Evolutionary conservation across 1,140 invertebrate species (phyloP), one percentile per base, ranked within the genome.

Genomic region (Eulimnadia texana): DNA sequence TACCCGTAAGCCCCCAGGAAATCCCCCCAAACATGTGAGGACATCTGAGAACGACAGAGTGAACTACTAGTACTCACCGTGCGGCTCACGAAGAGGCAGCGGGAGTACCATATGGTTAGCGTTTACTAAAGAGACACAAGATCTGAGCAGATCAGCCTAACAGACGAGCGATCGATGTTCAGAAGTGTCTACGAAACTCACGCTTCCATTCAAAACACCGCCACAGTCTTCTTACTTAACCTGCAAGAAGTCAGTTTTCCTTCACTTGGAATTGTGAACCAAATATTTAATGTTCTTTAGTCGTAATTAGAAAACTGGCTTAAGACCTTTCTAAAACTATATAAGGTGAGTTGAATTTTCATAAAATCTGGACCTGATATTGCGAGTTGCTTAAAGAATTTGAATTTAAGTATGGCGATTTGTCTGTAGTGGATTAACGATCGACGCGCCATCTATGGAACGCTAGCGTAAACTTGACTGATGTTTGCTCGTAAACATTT

Each of bases 81-180:
- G 60, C 60, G 60, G 23, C 60, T 51, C 33, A 33, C 28, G n/a
- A 61, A 47, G 22, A 54, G 60, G 60, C 60, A 61, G 20, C 60
- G 60, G 60, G 50, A 29, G 51, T 22, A 47, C 60, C 49, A 61
- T 50, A 33, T 50, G 53, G 51, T 22, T 47, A 61, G 60, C 29
- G 60, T 52, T 54, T 29, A 33, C 33, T 33, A 51, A 54, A 52
- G 27, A 61, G 60, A 61, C 60, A 61, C 59, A 25, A 53, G 52
- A 16, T 53, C 60, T 61, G 50, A 54, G 50, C 60, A 61, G 60
- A 61, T 61, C 60, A 61, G 60, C 60, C 60, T 61, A 61, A 50
- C 6, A 61, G 33, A 51, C 49, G 22, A 61, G 60, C 60, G 60
- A 61, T 61, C 60, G 53, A 61, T 55, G 60, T 54, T 55, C 60